Evolutionary conservation across 2,797 vertebrate genomes (phyloP).

Genomic region (Anguilla obscura): DNA sequence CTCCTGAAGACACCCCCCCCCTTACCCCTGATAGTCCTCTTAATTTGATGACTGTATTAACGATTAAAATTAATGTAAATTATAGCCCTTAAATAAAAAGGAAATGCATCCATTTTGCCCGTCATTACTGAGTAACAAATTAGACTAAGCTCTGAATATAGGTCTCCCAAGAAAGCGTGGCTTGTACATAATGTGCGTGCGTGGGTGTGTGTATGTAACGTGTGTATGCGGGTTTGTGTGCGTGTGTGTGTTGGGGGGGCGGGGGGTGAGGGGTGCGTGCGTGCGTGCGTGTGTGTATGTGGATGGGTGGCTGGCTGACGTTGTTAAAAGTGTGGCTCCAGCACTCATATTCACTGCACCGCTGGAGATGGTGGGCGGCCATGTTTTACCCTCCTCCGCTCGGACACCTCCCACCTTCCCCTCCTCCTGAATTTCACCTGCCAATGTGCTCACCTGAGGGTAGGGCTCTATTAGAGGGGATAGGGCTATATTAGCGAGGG

Average conservation of each 20-base stretch:
- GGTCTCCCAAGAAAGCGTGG: neutral
- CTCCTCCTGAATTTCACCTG: neutral
- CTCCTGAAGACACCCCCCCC: neutral
- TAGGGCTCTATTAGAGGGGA: too few species aligned
- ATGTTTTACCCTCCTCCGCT: constrained; percentile 75
- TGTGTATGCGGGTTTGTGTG: neutral
- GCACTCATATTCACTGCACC: constrained; percentile 78
- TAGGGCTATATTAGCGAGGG: too few species aligned
- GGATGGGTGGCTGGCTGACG: constrained; percentile 57
- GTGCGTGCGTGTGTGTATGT: constrained; percentile 38
- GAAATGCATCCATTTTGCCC: neutral
- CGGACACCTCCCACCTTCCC: constrained; percentile 52
- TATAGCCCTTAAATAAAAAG: neutral
- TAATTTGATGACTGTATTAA: neutral
- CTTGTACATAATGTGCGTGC: neutral
- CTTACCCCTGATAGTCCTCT: neutral
- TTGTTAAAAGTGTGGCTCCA: constrained; percentile 78
- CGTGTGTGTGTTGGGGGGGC: too few species aligned
- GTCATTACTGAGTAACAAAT: neutral
- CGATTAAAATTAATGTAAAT: neutral
- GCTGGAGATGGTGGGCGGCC: constrained; percentile 64
- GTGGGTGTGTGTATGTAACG: too few species aligned
- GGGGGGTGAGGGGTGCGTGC: neutral
- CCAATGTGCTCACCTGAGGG: neutral
- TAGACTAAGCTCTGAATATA: neutral